These are phyloP conservation scores for Hesperophylax magnus DNA, from an alignment of 1,140 invertebrate genomes.

Conservation along the genomic window DNA sequence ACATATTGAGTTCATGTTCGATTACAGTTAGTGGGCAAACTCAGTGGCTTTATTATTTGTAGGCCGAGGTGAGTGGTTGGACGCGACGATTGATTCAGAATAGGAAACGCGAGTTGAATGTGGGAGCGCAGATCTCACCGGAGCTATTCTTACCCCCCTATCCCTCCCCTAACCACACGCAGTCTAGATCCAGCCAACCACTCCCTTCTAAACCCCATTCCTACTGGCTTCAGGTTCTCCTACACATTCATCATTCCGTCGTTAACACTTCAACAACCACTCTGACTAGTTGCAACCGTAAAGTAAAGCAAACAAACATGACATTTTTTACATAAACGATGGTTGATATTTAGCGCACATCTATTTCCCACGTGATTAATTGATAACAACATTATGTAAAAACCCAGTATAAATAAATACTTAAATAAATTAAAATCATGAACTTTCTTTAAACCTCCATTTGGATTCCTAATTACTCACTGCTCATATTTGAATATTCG, in stretches of 20 bases:
- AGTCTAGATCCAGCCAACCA: not conserved
- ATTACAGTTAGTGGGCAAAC: not conserved
- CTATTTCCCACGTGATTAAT: too few species aligned
- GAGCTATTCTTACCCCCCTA: not conserved
- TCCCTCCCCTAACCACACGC: not conserved
- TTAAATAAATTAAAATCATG: too few species aligned
- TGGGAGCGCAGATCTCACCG: not conserved
- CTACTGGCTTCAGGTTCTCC: not conserved
- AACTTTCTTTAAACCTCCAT: too few species aligned
- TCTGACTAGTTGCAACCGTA: not conserved
- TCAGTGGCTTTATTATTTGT: not conserved
- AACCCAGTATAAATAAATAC: too few species aligned
- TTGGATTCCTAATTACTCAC: too few species aligned
- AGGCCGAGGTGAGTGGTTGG: slow-evolving; percentile 24
- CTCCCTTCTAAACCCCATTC: not conserved
- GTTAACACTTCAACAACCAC: slow-evolving; percentile 7
- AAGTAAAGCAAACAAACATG: not conserved
- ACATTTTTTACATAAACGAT: not conserved
- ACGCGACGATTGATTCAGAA: slow-evolving; percentile 52
- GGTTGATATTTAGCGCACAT: not conserved
- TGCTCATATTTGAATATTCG: too few species aligned
- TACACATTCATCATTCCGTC: slow-evolving; percentile 7
- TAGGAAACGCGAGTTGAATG: slow-evolving; percentile 52
- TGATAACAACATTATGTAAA: too few species aligned
- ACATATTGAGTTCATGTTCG: not conserved